Conservation (phyloP, 2,888 invertebrate genomes). For the Acronicta alni region DNA sequence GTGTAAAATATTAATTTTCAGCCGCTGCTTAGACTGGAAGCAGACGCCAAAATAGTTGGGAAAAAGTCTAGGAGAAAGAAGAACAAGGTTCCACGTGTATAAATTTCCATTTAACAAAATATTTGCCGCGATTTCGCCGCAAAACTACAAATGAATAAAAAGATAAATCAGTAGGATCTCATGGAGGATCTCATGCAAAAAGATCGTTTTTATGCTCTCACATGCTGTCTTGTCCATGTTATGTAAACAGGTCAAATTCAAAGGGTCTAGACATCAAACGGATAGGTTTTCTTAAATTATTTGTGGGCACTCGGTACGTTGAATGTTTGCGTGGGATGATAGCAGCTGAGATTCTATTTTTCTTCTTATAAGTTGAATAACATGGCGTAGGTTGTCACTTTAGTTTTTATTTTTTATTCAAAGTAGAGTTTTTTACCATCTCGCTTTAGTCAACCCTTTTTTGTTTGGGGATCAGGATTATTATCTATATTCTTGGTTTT, state of each 20-base stretch:
- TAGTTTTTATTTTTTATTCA: too few species aligned
- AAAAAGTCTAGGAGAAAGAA: too few species aligned
- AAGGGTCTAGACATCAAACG: background rate
- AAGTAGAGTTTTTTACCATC: too few species aligned
- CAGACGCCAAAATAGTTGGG: too few species aligned
- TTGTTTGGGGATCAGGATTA: too few species aligned
- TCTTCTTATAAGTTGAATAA: background rate
- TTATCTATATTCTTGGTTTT: too few species aligned
- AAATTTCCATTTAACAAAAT: constrained; percentile 22
- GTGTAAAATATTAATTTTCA: too few species aligned
- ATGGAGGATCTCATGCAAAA: constrained; percentile 2
- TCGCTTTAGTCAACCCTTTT: too few species aligned
- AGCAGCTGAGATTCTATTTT: constrained; percentile 8
- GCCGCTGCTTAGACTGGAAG: too few species aligned
- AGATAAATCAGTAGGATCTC: constrained; percentile 32
- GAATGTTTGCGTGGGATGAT: constrained; percentile 3
- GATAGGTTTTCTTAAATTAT: constrained; percentile 11
- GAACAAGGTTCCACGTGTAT: too few species aligned
- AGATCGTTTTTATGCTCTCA: constrained; percentile 17
- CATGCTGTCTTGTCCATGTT: constrained; percentile 7
- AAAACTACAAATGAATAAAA: constrained; percentile 31
- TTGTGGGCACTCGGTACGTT: constrained; percentile 17
- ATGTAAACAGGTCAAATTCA: constrained; percentile 3
- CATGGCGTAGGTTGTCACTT: background rate
- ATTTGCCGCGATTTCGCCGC: constrained; percentile 14